These are phyloP conservation scores for Urosaurus nigricauda DNA, from an alignment of 2,797 vertebrate species.

Conservation along the genomic window DNA sequence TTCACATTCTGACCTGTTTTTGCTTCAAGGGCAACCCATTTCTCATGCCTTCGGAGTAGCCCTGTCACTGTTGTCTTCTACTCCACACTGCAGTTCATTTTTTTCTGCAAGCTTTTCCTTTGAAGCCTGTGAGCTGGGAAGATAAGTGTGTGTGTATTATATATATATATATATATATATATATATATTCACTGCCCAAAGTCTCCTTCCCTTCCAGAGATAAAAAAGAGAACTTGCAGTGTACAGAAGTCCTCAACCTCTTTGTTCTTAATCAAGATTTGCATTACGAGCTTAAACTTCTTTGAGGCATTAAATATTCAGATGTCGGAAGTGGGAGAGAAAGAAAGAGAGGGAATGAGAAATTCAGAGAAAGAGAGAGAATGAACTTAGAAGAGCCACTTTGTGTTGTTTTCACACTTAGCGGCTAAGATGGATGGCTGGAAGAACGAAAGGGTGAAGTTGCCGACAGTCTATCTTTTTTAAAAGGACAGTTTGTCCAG, in stretches of 20 bases:
- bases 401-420: slow-evolving; percentile 30
- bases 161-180: slow-evolving; percentile 65
- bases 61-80: slow-evolving; percentile 17
- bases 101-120: slow-evolving; percentile 69
- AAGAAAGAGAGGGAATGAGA: background rate
- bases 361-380: background rate
- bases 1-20: background rate
- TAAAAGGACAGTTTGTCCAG: slow-evolving; percentile 35
- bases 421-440: slow-evolving; percentile 53
- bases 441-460: slow-evolving; percentile 1
- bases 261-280: slow-evolving; percentile 82
- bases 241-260: slow-evolving; percentile 71
- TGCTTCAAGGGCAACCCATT: background rate
- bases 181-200: slow-evolving; percentile 57
- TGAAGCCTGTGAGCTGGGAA: slow-evolving; percentile 57
- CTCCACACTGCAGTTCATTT: background rate
- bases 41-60: background rate
- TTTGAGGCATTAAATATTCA: slow-evolving; percentile 79
- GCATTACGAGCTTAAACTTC: slow-evolving; percentile 78
- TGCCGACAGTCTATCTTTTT: slow-evolving; percentile 4
- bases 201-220: slow-evolving; percentile 69
- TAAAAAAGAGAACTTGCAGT: slow-evolving; percentile 77
- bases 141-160: slow-evolving; percentile 48
- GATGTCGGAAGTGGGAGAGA: slow-evolving; percentile 46
- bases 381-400: background rate